phyloP scores from a whole-genome alignment of 2,113 vertebrate genomes.

The Bubo blakistoni region DNA sequence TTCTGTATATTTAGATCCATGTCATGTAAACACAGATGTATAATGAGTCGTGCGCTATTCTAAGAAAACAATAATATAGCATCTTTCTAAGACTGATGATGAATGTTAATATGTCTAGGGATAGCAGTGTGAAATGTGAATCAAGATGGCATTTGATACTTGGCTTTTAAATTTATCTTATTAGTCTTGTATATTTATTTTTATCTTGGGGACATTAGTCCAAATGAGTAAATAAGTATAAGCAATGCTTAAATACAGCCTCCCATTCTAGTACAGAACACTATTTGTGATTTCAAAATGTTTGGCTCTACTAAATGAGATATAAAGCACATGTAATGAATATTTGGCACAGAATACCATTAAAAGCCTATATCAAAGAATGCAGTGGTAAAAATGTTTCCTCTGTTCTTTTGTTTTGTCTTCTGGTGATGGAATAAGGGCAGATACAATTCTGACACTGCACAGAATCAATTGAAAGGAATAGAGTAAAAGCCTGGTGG shows the following conservation, averaged over 20 bases:
- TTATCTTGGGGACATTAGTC: neutral
- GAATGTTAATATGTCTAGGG: neutral
- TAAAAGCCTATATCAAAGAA: neutral
- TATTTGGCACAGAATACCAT: neutral
- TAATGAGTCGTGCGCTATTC: neutral
- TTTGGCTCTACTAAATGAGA: neutral
- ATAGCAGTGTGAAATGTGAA: neutral
- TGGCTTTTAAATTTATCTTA: neutral
- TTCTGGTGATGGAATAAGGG: neutral
- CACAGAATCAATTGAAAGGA: neutral
- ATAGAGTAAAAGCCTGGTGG: neutral
- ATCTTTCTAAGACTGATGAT: neutral
- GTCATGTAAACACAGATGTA: neutral
- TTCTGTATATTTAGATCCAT: neutral
- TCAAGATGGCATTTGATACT: neutral
- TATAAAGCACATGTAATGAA: neutral
- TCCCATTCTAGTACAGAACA: neutral
- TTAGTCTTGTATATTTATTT: neutral
- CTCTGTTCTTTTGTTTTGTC: neutral
- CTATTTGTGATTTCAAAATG: neutral
- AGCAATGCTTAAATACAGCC: neutral
- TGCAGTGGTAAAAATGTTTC: neutral
- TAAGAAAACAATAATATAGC: neutral
- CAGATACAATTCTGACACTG: neutral
- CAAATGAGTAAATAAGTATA: neutral